Conservation (phyloP, 2,113 vertebrate genomes). For the Platanista minor region DNA sequence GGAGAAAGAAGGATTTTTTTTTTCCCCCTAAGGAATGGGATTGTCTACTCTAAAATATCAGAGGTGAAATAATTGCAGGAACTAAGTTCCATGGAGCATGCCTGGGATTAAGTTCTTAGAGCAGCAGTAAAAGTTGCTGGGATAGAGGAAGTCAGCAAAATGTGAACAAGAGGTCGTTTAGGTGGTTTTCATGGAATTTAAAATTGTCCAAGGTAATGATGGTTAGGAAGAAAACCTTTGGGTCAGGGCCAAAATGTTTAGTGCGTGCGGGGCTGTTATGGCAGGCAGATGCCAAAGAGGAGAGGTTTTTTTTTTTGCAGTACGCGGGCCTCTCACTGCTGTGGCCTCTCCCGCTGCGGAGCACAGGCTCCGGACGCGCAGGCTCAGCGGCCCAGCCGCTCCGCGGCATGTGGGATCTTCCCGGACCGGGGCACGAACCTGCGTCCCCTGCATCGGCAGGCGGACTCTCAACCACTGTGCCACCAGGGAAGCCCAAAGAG, state of each 20-base stretch:
- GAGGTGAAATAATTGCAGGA: neutral
- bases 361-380: no score
- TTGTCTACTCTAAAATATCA: neutral
- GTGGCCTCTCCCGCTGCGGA: no score
- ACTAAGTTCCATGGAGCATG: neutral
- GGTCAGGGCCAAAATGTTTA: neutral
- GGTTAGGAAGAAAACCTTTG: neutral
- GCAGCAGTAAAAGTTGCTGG: no score
- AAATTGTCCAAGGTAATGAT: neutral
- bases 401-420: no score
- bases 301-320: no score
- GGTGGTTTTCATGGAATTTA: neutral
- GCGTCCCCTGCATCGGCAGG: no score
- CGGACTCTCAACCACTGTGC: no score
- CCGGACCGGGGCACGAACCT: no score
- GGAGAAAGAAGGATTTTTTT: neutral
- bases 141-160: neutral
- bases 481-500: no score
- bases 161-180: neutral
- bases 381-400: no score
- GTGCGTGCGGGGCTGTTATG: neutral
- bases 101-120: neutral
- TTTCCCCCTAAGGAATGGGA: neutral
- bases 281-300: neutral
- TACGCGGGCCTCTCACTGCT: no score